phyloP scores from a whole-genome alignment of 2,113 vertebrate species.

The Limnothrissa miodon region DNA sequence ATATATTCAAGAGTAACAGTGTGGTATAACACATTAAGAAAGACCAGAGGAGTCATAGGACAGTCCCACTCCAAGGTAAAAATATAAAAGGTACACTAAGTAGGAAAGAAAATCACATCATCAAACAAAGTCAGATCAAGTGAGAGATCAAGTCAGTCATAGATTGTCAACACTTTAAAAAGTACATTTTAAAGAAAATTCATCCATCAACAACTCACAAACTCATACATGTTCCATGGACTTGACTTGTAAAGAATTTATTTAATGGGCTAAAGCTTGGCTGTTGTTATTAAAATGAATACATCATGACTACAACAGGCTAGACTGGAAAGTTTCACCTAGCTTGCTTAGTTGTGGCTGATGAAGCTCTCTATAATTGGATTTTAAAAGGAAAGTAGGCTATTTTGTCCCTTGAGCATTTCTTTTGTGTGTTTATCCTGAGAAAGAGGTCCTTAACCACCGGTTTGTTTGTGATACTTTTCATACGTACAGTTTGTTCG shows the following conservation, averaged over 20 bases:
- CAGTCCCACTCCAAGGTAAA: constrained; percentile 59
- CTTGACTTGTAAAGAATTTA: constrained; percentile 30
- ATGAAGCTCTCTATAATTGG: not conserved
- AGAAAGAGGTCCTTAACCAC: not conserved
- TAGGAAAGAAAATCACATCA: constrained; percentile 46
- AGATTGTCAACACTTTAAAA: constrained; percentile 72
- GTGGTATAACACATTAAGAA: constrained; percentile 69
- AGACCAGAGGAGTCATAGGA: constrained; percentile 45
- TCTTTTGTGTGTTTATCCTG: not conserved
- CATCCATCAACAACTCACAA: constrained; percentile 43
- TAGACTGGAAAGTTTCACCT: constrained; percentile 21
- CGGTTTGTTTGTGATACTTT: not conserved
- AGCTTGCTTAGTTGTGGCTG: not conserved
- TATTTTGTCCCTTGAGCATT: not conserved
- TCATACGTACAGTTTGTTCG: not conserved
- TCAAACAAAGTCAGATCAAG: constrained; percentile 49
- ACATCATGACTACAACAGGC: constrained; percentile 39
- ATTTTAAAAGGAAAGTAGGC: not conserved
- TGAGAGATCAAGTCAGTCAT: constrained; percentile 52
- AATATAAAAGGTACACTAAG: constrained; percentile 62
- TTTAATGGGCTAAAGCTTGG: constrained; percentile 52
- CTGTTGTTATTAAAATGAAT: constrained; percentile 33
- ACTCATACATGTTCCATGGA: constrained; percentile 53
- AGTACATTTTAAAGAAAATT: constrained; percentile 45
- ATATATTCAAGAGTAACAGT: constrained; percentile 74